phyloP scores from a whole-genome alignment of 1,140 invertebrate genomes.

The Zaprionus gabonicus region DNA sequence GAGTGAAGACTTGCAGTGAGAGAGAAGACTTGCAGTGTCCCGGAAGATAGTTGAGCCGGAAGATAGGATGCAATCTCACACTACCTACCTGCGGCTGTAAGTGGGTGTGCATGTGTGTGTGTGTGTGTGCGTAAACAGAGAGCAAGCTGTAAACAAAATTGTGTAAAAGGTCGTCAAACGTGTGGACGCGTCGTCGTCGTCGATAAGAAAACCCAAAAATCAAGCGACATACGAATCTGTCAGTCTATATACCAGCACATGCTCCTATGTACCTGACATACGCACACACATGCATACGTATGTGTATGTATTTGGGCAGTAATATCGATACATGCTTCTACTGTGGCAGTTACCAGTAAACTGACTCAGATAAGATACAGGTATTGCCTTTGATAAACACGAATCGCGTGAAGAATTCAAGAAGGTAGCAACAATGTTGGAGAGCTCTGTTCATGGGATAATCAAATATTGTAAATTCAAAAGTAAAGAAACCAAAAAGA shows the following conservation, averaged over 20 bases:
- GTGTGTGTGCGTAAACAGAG: conserved; percentile 47
- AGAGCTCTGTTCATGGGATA: conserved; percentile 64
- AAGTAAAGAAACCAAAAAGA: conserved; percentile 13
- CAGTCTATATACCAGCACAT: neutral
- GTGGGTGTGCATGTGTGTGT: conserved; percentile 3
- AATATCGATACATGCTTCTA: conserved; percentile 72
- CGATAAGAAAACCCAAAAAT: conserved; percentile 64
- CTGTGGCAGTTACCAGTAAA: conserved; percentile 68
- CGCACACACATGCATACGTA: conserved; percentile 23
- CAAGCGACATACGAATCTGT: conserved; percentile 21
- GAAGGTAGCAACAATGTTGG: conserved; percentile 39
- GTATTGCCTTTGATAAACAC: conserved; percentile 67
- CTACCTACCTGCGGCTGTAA: conserved; percentile 15
- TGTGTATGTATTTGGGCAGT: conserved; percentile 30
- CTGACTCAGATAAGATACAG: conserved; percentile 68
- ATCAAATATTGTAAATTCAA: conserved; percentile 71
- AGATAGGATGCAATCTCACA: neutral
- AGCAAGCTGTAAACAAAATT: conserved; percentile 51
- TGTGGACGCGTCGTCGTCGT: conserved; percentile 13
- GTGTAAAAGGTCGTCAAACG: conserved; percentile 71
- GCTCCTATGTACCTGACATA: neutral
- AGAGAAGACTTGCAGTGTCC: neutral
- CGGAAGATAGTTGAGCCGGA: neutral
- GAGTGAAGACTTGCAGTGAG: neutral
- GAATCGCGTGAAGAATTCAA: conserved; percentile 58